phyloP scores from a whole-genome alignment of 2,113 vertebrate genomes.

The Eurypyga helias region DNA sequence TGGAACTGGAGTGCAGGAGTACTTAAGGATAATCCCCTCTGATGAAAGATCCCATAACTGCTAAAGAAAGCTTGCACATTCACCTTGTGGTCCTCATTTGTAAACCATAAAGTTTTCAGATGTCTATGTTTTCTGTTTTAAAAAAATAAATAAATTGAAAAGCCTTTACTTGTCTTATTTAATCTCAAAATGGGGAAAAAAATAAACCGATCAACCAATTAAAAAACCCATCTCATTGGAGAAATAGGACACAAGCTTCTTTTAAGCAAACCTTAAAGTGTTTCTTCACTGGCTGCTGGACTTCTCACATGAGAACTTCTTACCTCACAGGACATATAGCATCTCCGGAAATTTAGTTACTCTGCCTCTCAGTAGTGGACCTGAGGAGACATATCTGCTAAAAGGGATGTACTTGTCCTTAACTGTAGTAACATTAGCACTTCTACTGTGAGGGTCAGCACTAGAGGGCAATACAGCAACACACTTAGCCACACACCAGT shows the following conservation, averaged over 20 bases:
- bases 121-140: neutral
- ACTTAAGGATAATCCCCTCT: neutral
- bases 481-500: neutral
- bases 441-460: conserved; percentile 38
- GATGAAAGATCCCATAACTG: neutral
- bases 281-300: neutral
- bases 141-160: neutral
- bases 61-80: neutral
- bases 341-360: neutral
- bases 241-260: neutral
- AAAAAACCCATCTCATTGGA: no score
- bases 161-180: neutral
- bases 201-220: neutral
- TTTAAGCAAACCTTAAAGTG: neutral
- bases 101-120: neutral
- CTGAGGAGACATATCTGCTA: neutral
- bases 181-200: neutral
- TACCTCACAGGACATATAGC: accelerated
- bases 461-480: conserved; percentile 64
- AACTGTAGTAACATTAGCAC: neutral
- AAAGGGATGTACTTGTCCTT: neutral
- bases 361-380: neutral
- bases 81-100: neutral
- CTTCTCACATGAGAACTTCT: neutral
- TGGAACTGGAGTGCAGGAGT: neutral